Evolutionary conservation across 2,113 vertebrate species (phyloP).

Genomic region (Sprattus sprattus): DNA sequence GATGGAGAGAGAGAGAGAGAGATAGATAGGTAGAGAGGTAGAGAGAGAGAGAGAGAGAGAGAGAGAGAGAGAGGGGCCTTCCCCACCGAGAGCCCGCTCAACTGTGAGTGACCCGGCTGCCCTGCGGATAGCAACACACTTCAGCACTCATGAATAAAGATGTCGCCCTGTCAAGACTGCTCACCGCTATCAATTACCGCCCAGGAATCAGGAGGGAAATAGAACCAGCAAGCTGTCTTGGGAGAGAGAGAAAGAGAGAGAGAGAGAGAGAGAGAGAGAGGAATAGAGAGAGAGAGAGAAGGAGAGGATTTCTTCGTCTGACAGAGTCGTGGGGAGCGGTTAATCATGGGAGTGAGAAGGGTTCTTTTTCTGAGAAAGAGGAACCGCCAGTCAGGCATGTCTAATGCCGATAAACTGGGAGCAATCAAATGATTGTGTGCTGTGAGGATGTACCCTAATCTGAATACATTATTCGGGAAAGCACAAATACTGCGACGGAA

Average conservation of each 20-base stretch:
- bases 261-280: background rate
- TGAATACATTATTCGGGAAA: no score
- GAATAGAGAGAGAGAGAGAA: background rate
- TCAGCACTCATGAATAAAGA: background rate
- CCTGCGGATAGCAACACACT: background rate
- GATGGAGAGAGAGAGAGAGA: background rate
- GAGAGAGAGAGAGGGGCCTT: background rate
- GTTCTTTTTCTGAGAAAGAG: background rate
- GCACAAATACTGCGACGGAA: no score
- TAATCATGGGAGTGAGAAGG: background rate
- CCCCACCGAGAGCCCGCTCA: background rate
- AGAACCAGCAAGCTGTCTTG: background rate
- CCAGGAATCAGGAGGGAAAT: background rate
- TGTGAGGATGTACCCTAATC: no score
- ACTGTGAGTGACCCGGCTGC: background rate
- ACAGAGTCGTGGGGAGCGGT: no score
- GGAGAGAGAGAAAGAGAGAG: background rate
- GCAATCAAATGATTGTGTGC: no score
- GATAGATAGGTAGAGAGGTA: background rate
- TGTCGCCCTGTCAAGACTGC: background rate
- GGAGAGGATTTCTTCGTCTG: background rate
- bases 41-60: background rate
- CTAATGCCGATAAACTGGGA: no score
- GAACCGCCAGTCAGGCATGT: background rate
- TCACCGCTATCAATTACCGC: background rate